A percentile compares a stretch with the other conserved stretches of the same genome.
Conservation (phyloP, 2,888 invertebrate genomes). For the Merodon equestris region DNA sequence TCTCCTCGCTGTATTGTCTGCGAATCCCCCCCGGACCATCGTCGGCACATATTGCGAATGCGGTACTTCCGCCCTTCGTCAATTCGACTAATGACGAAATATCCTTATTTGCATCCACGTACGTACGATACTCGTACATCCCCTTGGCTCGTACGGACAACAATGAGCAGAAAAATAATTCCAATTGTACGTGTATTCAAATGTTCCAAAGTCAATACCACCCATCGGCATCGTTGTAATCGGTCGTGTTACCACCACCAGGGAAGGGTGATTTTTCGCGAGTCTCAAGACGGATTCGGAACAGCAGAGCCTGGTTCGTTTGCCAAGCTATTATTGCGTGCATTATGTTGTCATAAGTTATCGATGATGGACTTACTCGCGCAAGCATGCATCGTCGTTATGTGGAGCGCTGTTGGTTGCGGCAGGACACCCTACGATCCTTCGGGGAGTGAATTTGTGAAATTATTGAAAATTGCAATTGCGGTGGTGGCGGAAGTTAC, state of each 20-base stretch:
- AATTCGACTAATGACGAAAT: conserved; percentile 66
- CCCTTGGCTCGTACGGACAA: conserved; percentile 45
- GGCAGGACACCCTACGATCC: conserved; percentile 20
- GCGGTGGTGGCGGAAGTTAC: conserved; percentile 60
- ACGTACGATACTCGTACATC: conserved; percentile 26
- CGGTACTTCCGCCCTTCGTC: conserved; percentile 44
- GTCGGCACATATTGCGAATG: not conserved
- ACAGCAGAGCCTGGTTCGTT: conserved; percentile 35
- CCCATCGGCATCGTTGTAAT: not conserved
- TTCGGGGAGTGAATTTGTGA: conserved; percentile 25
- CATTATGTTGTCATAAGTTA: conserved; percentile 68
- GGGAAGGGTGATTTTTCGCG: conserved; percentile 45
- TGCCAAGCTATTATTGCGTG: conserved; percentile 63
- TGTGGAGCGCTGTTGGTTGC: not conserved
- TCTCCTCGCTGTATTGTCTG: conserved; percentile 7
- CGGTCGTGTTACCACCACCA: not conserved
- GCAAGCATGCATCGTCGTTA: conserved; percentile 53
- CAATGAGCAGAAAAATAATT: conserved; percentile 60
- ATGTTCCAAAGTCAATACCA: conserved; percentile 39
- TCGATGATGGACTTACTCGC: conserved; percentile 67
- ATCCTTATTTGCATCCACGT: conserved; percentile 55
- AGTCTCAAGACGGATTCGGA: conserved; percentile 19
- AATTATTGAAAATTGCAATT: conserved; percentile 68
- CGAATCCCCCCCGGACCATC: not conserved
- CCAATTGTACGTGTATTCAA: conserved; percentile 51